These are phyloP conservation scores for Zonotrichia albicollis DNA, from an alignment of 2,797 vertebrate species.

Conservation along the genomic window DNA sequence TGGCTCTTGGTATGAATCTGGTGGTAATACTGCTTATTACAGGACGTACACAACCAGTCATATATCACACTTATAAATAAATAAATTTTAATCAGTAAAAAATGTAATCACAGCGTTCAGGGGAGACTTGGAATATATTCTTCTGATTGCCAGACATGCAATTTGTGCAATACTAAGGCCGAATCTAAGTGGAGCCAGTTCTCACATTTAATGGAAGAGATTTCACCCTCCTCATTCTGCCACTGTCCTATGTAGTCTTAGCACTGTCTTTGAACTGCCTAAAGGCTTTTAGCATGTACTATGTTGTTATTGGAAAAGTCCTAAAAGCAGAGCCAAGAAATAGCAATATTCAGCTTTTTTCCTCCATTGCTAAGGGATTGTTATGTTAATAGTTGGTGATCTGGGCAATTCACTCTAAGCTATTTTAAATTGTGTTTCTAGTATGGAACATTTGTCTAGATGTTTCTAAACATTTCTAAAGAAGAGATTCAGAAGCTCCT, in stretches of 20 bases:
- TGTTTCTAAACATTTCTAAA: neutral
- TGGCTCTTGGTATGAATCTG: neutral
- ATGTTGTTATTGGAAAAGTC: neutral
- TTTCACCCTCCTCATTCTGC: rapidly evolving
- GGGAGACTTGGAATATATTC: neutral
- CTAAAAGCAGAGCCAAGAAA: neutral
- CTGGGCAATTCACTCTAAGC: neutral
- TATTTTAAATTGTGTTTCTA: neutral
- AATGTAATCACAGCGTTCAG: neutral
- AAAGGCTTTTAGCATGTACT: neutral
- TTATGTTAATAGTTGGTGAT: neutral
- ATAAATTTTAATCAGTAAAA: neutral
- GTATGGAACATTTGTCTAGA: neutral
- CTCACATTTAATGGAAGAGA: neutral
- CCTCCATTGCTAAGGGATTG: neutral
- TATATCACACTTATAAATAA: neutral
- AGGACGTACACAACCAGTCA: neutral
- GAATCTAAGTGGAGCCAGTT: neutral
- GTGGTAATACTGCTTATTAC: neutral
- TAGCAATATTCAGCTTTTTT: neutral
- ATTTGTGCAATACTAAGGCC: neutral
- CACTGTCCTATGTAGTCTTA: neutral
- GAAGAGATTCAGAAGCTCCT: neutral
- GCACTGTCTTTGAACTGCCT: neutral
- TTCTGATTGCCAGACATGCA: neutral